phyloP scores from a whole-genome alignment of 2,888 invertebrate species.

The Clivina fossor region DNA sequence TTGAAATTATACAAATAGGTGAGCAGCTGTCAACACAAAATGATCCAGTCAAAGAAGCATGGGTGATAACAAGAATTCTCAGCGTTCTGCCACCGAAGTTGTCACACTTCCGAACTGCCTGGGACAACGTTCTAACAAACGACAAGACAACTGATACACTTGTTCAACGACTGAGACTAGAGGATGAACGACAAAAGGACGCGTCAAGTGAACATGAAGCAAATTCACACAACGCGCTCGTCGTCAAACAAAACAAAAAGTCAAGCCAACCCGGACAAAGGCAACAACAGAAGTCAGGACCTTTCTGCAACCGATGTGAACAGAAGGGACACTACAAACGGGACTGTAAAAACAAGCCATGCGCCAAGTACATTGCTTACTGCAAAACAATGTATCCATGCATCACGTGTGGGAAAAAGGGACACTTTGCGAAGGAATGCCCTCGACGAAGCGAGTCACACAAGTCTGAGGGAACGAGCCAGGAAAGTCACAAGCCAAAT shows the following conservation, averaged over 20 bases:
- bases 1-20: conserved; percentile 35
- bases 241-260: conserved; percentile 23
- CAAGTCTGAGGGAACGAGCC: neutral
- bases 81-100: conserved; percentile 20
- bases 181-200: conserved; percentile 8
- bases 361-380: conserved; percentile 40
- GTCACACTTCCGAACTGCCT: conserved; percentile 18
- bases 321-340: conserved; percentile 39
- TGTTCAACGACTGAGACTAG: conserved; percentile 17
- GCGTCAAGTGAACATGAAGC: conserved; percentile 9
- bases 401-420: conserved; percentile 41
- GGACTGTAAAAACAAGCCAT: conserved; percentile 39
- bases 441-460: conserved; percentile 24
- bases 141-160: conserved; percentile 13
- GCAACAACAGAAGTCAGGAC: conserved; percentile 7
- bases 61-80: conserved; percentile 13
- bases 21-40: conserved; percentile 15
- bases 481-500: conserved; percentile 10
- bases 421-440: conserved; percentile 42
- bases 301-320: conserved; percentile 9
- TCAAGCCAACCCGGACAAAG: conserved; percentile 2
- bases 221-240: conserved; percentile 16
- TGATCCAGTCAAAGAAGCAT: conserved; percentile 4
- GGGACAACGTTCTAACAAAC: conserved; percentile 18
- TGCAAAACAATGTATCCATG: conserved; percentile 42